A percentile compares a stretch with the other conserved stretches of the same genome.
These are phyloP conservation scores for Drosophila melanosoma DNA, from an alignment of 2,888 invertebrate species.

Conservation along the genomic window DNA sequence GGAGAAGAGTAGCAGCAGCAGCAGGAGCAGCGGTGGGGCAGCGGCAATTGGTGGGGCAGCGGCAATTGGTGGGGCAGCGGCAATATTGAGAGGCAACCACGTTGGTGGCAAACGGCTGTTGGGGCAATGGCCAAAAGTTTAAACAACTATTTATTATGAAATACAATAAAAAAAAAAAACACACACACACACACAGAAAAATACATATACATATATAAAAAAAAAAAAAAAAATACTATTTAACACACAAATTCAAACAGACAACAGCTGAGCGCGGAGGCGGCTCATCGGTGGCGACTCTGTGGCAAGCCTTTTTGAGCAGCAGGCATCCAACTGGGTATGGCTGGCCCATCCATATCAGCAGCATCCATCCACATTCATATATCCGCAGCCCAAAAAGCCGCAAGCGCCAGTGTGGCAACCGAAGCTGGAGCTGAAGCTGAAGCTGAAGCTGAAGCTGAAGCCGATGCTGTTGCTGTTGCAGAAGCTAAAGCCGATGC, in stretches of 20 bases:
- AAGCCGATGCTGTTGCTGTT: not conserved
- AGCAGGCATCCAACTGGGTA: constrained; percentile 60
- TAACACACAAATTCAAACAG: constrained; percentile 50
- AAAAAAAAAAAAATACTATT: constrained; percentile 47
- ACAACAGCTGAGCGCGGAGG: constrained; percentile 73
- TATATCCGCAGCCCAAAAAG: constrained; percentile 26
- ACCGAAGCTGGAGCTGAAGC: constrained; percentile 27
- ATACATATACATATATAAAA: not conserved
- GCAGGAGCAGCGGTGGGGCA: not conserved
- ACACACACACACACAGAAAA: constrained; percentile 1
- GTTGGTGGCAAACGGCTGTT: constrained; percentile 78
- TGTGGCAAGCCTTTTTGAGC: constrained; percentile 61
- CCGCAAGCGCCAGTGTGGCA: constrained; percentile 23
- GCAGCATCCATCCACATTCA: constrained; percentile 19
- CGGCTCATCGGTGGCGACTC: constrained; percentile 55
- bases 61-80: constrained; percentile 1
- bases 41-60: constrained; percentile 3
- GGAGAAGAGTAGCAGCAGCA: constrained; percentile 4
- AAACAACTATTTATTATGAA: constrained; percentile 80
- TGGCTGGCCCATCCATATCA: constrained; percentile 46
- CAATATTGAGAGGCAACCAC: constrained; percentile 64
- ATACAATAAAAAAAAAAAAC: constrained; percentile 68
- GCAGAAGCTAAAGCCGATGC: not conserved
- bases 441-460: not conserved
- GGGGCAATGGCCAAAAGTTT: constrained; percentile 70